These are phyloP conservation scores for Chaetops frenatus DNA, from an alignment of 2,113 vertebrate species.

Conservation along the genomic window DNA sequence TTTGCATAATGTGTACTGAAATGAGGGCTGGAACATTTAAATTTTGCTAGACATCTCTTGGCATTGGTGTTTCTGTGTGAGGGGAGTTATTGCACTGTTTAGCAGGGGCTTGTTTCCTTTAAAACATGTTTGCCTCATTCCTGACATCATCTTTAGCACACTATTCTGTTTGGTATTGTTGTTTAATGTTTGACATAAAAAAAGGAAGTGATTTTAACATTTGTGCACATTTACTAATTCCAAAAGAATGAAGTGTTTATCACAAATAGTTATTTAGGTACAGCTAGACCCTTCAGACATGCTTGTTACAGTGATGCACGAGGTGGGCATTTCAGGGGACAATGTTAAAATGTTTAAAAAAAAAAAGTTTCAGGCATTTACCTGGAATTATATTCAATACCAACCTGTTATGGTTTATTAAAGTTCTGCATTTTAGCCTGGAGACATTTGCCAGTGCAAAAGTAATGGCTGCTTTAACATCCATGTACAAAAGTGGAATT, in stretches of 20 bases:
- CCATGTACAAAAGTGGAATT: constrained; percentile 76
- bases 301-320: background rate
- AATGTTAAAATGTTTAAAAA: background rate
- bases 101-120: background rate
- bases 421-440: constrained; percentile 62
- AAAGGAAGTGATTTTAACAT: background rate
- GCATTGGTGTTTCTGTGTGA: background rate
- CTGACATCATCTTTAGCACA: background rate
- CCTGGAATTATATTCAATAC: constrained; percentile 46
- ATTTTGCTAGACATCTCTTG: background rate
- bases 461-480: constrained; percentile 68
- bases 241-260: background rate
- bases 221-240: background rate
- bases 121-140: background rate
- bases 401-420: constrained; percentile 59
- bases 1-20: background rate
- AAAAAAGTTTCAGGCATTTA: background rate
- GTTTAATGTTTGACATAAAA: background rate
- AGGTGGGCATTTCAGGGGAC: background rate
- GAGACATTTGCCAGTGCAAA: constrained; percentile 62
- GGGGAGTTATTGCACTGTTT: background rate
- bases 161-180: background rate
- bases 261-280: background rate
- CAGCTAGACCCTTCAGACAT: background rate
- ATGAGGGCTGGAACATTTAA: background rate